phyloP scores from a whole-genome alignment of 2,113 vertebrate genomes.

The Dasyornis broadbenti region DNA sequence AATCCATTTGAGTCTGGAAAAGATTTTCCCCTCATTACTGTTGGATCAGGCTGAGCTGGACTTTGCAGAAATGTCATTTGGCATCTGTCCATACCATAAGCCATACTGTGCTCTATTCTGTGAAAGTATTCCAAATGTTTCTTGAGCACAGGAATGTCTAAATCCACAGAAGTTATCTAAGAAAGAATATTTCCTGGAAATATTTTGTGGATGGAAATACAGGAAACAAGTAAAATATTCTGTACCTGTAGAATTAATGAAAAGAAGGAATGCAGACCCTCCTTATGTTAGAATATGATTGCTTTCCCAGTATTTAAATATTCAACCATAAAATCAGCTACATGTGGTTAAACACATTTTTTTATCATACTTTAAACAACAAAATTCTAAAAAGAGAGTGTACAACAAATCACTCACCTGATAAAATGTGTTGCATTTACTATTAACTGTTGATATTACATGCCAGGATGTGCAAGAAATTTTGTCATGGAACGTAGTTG shows the following conservation, averaged over 20 bases:
- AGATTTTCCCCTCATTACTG: not conserved
- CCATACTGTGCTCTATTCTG: not conserved
- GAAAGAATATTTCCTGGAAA: not conserved
- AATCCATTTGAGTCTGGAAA: not conserved
- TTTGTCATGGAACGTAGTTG: not conserved
- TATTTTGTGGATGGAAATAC: not conserved
- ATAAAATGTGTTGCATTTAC: not conserved
- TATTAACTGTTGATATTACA: not conserved
- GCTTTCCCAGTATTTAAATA: not conserved
- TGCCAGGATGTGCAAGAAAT: not conserved
- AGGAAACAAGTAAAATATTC: not conserved
- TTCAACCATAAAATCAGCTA: not conserved
- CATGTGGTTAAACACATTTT: not conserved
- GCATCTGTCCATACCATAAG: not conserved
- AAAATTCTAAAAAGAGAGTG: not conserved
- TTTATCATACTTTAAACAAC: not conserved
- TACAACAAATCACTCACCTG: not conserved
- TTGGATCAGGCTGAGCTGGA: not conserved
- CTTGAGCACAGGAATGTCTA: not conserved
- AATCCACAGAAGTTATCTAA: not conserved
- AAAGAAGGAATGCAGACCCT: not conserved
- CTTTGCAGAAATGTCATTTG: not conserved
- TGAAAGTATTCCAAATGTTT: not conserved
- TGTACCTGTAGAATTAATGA: not conserved
- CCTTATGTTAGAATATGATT: not conserved